A percentile compares a stretch with the other conserved stretches of the same genome.
These are phyloP conservation scores for Gyrodactylus salaris DNA, from an alignment of 1,140 invertebrate species.

Conservation along the genomic window DNA sequence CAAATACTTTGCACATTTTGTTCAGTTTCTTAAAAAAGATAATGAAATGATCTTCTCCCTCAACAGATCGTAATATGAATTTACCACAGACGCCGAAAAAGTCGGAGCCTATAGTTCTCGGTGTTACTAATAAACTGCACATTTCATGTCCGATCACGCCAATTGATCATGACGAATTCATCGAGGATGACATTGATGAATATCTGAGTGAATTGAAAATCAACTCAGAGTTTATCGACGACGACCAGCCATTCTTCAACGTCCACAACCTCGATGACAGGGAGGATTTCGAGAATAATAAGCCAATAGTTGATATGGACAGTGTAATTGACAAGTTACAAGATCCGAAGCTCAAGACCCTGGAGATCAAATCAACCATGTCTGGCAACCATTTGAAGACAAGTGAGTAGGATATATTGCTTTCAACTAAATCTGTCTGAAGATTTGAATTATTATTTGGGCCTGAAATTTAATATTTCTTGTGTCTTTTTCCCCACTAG, in stretches of 20 bases:
- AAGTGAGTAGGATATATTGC: neutral
- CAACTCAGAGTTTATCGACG: neutral
- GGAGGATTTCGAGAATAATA: neutral
- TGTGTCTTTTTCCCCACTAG: no score
- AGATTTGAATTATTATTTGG: no score
- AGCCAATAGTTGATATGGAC: neutral
- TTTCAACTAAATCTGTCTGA: no score
- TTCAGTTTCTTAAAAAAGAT: no score
- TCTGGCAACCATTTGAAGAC: neutral
- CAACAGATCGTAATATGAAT: neutral
- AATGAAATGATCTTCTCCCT: no score
- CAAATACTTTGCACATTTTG: no score
- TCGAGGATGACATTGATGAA: neutral
- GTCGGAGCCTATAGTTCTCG: neutral
- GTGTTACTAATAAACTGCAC: neutral
- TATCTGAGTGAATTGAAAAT: neutral
- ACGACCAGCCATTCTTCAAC: neutral
- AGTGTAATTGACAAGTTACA: neutral
- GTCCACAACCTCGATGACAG: neutral
- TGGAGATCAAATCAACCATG: neutral
- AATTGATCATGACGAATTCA: neutral
- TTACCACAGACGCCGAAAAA: neutral
- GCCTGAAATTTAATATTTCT: no score
- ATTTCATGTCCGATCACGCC: neutral
- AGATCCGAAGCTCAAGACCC: neutral